These are phyloP conservation scores for Acanthacorydalis orientalis DNA, from an alignment of 2,888 invertebrate genomes.

Conservation along the genomic window DNA sequence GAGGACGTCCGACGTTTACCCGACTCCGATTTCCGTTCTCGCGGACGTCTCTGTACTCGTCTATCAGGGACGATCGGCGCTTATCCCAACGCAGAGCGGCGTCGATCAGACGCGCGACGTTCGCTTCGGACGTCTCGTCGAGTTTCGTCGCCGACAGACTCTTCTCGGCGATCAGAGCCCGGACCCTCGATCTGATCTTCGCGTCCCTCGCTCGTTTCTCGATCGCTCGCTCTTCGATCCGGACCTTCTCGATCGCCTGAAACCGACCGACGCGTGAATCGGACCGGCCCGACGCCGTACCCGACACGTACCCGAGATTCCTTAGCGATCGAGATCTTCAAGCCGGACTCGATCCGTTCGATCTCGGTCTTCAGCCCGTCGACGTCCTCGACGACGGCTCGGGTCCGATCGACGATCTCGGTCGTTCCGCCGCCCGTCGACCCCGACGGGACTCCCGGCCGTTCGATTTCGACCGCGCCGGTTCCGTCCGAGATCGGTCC, in stretches of 20 bases:
- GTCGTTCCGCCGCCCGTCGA: conserved; percentile 3
- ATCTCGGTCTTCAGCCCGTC: conserved; percentile 18
- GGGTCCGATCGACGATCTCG: conserved; percentile 12
- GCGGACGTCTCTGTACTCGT: conserved; percentile 31
- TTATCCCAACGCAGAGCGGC: conserved; percentile 58
- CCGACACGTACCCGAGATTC: conserved; percentile 6
- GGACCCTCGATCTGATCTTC: conserved; percentile 38
- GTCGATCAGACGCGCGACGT: conserved; percentile 41
- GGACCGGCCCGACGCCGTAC: no score
- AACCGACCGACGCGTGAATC: no score
- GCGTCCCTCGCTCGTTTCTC: conserved; percentile 24
- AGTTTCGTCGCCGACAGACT: conserved; percentile 40
- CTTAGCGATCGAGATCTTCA: conserved; percentile 17
- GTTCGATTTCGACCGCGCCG: not conserved
- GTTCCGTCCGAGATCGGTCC: not conserved
- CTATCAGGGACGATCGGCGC: conserved; percentile 45
- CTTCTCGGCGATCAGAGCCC: conserved; percentile 46
- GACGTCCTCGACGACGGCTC: conserved; percentile 21
- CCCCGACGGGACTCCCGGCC: not conserved
- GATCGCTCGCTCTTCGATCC: conserved; percentile 26
- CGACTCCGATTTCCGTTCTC: not conserved
- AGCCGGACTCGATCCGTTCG: conserved; percentile 19
- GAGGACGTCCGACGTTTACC: no score
- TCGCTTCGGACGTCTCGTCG: conserved; percentile 37
- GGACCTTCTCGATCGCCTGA: conserved; percentile 15